Base-by-base conservation (phyloP, 2,113 vertebrate genomes). In the Brachypteracias leptosomus region DNA sequence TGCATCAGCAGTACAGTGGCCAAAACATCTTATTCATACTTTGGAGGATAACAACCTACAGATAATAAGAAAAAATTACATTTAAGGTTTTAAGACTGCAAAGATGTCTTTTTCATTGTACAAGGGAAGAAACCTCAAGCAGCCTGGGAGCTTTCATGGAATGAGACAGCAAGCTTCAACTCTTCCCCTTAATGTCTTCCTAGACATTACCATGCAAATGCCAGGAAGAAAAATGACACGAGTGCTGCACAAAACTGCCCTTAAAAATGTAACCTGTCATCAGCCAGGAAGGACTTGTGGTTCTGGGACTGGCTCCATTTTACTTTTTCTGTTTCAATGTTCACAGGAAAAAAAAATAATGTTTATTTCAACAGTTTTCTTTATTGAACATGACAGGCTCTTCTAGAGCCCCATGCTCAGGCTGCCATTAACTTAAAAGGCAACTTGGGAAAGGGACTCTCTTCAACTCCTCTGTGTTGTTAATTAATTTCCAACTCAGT, bases 261-360 rank as follows among this genome's bases (percentile, higher is more conserved):
- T 79, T 85, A 63, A 85, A 94, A 91, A 65, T 9, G n/a, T 61
- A 88, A 92, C 49, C 49, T 93, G 47, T 79, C 82, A 90, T 73
- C 49, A 76, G 19, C 36, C 40, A 36, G 70, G 52, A 67, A 90
- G 76, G 52, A 88, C 26, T 42, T 72, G 24, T 57, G 76, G 40
- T 49, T 89, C 44, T 76, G 82, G 24, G 31, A 90, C 44, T 73
- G 58, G 78, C 26, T 84, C 68, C 8, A 65, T 67, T 81, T 84
- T 52, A 72, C 20, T 78, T 77, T 88, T 83, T 40, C 16, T 88
- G 31, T 68, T 91, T 81, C 54, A 85, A 2, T 5, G 1, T 85
- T 85, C 73, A 72, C 36, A 87, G 55, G 44, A 93, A 89, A 54
- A 89, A 54, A 85, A 31, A 79, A 57, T 46, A 63, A 81, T 25